A percentile compares a stretch with the other conserved stretches of the same genome.
These are phyloP conservation scores for Vidua chalybeata DNA, from an alignment of 2,113 vertebrate species.

Conservation along the genomic window DNA sequence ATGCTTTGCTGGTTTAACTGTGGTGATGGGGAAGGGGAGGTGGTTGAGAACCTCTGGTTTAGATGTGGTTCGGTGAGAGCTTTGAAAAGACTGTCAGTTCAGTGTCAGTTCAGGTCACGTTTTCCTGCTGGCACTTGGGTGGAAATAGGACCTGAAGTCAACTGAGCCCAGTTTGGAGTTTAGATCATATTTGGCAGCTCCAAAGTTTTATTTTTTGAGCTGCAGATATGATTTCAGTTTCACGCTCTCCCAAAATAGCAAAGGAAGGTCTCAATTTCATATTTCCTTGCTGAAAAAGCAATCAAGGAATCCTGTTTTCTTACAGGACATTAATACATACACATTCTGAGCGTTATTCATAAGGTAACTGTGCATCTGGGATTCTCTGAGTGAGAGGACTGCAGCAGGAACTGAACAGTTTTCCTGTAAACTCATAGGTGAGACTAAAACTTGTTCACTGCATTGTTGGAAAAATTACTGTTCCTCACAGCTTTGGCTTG, in stretches of 20 bases:
- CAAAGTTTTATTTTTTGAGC: slow-evolving; percentile 51
- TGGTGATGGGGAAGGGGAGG: not conserved
- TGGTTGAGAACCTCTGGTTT: not conserved
- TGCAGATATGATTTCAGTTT: slow-evolving; percentile 62
- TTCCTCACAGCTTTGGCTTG: not conserved
- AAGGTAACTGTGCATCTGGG: not conserved
- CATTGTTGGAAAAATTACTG: not conserved
- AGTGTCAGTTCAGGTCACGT: slow-evolving; percentile 10
- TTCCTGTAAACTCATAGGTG: not conserved
- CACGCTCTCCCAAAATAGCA: slow-evolving; percentile 17
- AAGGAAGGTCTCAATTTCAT: slow-evolving; percentile 24
- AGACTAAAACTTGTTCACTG: not conserved
- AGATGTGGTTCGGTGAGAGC: not conserved
- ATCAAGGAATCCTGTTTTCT: slow-evolving; percentile 4
- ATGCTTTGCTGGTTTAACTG: not conserved
- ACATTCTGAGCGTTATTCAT: not conserved
- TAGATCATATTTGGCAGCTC: slow-evolving; percentile 24
- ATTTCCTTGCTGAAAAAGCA: slow-evolving; percentile 27
- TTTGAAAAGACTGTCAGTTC: not conserved
- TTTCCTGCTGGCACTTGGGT: slow-evolving; percentile 3
- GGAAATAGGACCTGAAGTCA: slow-evolving; percentile 38
- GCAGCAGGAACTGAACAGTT: not conserved
- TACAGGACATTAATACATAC: not conserved
- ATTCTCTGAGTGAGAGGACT: not conserved
- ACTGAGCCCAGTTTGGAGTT: not conserved